Evolutionary conservation across 2,797 vertebrate genomes (phyloP).

Genomic region (Oreortyx pictus): DNA sequence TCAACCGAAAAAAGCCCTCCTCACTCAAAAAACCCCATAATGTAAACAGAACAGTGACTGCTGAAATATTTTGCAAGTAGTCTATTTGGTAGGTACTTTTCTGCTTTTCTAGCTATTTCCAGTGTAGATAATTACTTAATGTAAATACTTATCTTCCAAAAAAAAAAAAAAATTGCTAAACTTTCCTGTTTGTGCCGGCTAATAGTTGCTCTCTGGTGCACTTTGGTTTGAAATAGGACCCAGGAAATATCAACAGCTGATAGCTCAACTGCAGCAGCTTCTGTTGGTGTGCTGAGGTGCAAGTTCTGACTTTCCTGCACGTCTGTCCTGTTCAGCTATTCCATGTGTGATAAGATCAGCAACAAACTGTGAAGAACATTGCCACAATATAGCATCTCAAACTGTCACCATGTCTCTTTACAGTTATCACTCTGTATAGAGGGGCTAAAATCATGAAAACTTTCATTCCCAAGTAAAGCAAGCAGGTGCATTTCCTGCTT

Average conservation of each 20-base stretch:
- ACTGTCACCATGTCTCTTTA: neutral
- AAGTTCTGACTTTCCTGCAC: neutral
- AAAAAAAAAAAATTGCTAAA: neutral
- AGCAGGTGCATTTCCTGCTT: neutral
- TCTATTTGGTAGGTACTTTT: neutral
- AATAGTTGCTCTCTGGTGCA: neutral
- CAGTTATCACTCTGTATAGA: neutral
- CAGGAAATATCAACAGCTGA: neutral
- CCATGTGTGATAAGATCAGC: neutral
- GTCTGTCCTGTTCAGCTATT: neutral
- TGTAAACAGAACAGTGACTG: neutral
- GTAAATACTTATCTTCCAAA: neutral
- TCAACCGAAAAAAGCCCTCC: neutral
- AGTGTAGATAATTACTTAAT: neutral
- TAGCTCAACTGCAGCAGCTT: neutral
- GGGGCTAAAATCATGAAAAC: neutral
- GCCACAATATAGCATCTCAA: neutral
- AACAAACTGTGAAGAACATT: neutral
- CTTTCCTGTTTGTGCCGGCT: neutral
- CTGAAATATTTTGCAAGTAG: neutral
- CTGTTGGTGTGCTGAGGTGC: accelerated
- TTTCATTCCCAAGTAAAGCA: neutral
- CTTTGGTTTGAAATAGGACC: neutral
- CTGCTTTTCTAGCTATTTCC: neutral
- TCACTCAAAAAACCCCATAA: neutral